Evolutionary conservation across 2,888 invertebrate species (phyloP).

Genomic region (Andricus quercusramuli): DNA sequence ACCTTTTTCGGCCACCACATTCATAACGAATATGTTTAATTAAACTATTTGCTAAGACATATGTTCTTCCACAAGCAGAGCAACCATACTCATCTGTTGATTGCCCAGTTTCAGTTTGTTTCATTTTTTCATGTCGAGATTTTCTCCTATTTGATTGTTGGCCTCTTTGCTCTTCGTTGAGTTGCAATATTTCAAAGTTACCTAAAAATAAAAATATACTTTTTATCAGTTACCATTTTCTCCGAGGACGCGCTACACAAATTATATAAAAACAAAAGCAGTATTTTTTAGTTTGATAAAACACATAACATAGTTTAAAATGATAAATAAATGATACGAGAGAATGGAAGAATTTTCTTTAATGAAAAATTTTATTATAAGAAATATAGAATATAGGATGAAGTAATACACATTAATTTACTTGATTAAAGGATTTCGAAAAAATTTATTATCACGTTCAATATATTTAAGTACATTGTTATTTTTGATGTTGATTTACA

Average conservation of each 20-base stretch:
- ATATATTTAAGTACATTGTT: background rate
- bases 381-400: background rate
- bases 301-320: background rate
- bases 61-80: slow-evolving; percentile 72
- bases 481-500: background rate
- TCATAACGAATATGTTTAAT: slow-evolving; percentile 76
- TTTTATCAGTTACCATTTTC: background rate
- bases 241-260: background rate
- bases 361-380: background rate
- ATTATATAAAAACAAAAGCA: background rate
- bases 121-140: slow-evolving; percentile 6
- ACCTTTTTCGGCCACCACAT: slow-evolving; percentile 75
- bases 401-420: background rate
- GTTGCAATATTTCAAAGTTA: background rate
- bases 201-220: background rate
- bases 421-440: background rate
- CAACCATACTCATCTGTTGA: slow-evolving; percentile 57
- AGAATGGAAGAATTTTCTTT: background rate
- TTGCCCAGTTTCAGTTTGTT: background rate
- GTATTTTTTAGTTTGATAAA: background rate
- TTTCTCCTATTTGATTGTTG: background rate
- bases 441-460: background rate
- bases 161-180: background rate
- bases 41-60: slow-evolving; percentile 71
- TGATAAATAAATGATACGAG: too few species aligned